phyloP scores from a whole-genome alignment of 1,140 invertebrate species.

The Nasonia vitripennis region DNA sequence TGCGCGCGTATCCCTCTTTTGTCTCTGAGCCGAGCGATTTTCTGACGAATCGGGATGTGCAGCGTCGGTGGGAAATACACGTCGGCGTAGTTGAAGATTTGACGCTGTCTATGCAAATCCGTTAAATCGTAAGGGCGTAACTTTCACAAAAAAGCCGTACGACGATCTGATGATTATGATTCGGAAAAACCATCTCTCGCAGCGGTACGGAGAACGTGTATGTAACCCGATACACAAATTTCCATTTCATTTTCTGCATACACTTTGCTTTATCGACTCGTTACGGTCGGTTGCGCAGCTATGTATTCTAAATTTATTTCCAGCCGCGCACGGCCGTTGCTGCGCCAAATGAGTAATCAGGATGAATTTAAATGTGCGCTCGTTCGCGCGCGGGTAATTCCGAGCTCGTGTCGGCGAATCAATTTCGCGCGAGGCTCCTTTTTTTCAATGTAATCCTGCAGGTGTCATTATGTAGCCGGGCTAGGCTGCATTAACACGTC shows the following conservation, averaged over 20 bases:
- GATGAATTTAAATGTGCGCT: conserved; percentile 31
- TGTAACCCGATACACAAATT: conserved; percentile 10
- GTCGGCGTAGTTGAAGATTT: no score
- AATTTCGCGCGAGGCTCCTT: background rate
- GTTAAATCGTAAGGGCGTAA: no score
- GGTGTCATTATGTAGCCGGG: background rate
- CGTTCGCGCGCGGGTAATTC: conserved; percentile 12
- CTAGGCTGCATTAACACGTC: conserved; percentile 18
- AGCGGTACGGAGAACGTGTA: background rate
- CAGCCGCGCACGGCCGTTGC: background rate
- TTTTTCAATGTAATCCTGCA: background rate
- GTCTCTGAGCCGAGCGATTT: background rate
- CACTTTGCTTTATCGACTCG: conserved; percentile 13
- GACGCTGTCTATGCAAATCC: no score
- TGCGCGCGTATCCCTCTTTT: background rate
- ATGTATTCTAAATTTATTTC: conserved; percentile 34
- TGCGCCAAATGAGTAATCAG: conserved; percentile 42
- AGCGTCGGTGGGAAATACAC: no score
- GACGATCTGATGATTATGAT: background rate
- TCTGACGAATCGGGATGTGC: no score
- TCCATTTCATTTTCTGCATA: conserved; percentile 25
- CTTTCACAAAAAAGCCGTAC: background rate
- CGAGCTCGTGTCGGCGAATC: conserved; percentile 34
- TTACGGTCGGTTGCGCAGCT: background rate
- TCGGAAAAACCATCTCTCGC: background rate